Percentiles rank a stretch among this genome's conserved stretches.
phyloP scores from a whole-genome alignment of 2,113 vertebrate species.

The Atlantisia rogersi region DNA sequence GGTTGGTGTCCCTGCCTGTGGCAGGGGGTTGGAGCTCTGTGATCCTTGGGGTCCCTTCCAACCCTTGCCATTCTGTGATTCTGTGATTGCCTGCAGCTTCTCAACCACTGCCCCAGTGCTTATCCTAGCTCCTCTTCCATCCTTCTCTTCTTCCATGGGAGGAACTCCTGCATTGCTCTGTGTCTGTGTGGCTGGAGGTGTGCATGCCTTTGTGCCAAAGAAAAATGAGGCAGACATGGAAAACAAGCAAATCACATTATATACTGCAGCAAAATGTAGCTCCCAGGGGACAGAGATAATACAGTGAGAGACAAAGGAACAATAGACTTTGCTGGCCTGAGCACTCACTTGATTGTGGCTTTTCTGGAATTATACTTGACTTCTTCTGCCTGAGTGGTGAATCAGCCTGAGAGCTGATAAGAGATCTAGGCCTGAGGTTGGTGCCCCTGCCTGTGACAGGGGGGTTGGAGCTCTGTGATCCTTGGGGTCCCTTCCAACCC shows the following conservation, averaged over 20 bases:
- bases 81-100: not conserved
- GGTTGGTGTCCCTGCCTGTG: too few relatives aligned
- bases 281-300: conserved; percentile 42
- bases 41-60: too few relatives aligned
- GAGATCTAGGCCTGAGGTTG: not conserved
- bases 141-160: not conserved
- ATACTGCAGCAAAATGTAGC: conserved; percentile 25
- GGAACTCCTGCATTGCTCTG: rapidly evolving
- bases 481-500: too few relatives aligned
- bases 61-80: too few relatives aligned
- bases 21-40: too few relatives aligned
- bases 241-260: conserved; percentile 55
- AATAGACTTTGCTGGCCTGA: conserved; percentile 4
- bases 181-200: not conserved
- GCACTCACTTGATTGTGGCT: not conserved
- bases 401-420: rapidly evolving
- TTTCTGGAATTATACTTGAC: conserved; percentile 19
- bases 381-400: not conserved
- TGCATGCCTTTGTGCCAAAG: not conserved
- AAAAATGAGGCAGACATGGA: not conserved
- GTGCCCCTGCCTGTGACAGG: too few relatives aligned
- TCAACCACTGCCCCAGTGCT: not conserved
- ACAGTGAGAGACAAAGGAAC: conserved; percentile 41
- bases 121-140: not conserved
- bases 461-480: too few relatives aligned